Base-by-base conservation (phyloP, 2,888 invertebrate species). In the Ypsolopha sequella region DNA sequence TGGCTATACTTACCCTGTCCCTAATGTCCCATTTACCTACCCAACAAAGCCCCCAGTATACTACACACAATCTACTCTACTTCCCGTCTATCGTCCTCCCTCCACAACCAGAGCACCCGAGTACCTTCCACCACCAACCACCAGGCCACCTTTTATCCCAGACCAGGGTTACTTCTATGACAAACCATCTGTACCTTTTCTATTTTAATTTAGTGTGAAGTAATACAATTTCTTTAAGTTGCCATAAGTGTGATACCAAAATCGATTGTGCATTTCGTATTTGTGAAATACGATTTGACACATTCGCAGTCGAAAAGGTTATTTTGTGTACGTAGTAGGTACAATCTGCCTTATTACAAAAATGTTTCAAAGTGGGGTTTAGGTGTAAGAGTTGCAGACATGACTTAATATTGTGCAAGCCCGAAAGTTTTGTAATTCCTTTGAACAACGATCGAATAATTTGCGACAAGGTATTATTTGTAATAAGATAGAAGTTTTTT, bases 231-330 rank as follows among this genome's bases (percentile, higher is more conserved):
- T 62, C 58, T 58, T 57, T 66, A 68, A 67, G 75, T 71, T 78
- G 78, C 79, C 79, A 77, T 80, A 79, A 76, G 73, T 80, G 80
- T 84, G 81, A 85, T 85, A 82, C 80, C 81, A 82, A 82, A 82
- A 52, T 50, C 50, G 48, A 35, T 11, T 10, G 39, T 33, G 49
- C 49, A 6, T 11, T 39, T 39, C 49, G 39, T 49, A 39, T 49
- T 49, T 41, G 41, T 24, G 24, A 49, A 49, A 49, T 39, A 49
- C 24, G 41, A 24, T 13, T 36, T 47, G 7, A 14, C 36, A 36
- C 47, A 11, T 9, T 13, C 14, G 47, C 47, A 47, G 36, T 47
- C 47, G 47, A 47, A 47, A 36, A 36, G 47, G 47, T 47, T 36
- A 13, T 36, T 8, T 43, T 14, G 14, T 43, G 8, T 43, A 13